Base-by-base conservation (phyloP, 2,888 invertebrate species). In the Xestia sexstrigata region DNA sequence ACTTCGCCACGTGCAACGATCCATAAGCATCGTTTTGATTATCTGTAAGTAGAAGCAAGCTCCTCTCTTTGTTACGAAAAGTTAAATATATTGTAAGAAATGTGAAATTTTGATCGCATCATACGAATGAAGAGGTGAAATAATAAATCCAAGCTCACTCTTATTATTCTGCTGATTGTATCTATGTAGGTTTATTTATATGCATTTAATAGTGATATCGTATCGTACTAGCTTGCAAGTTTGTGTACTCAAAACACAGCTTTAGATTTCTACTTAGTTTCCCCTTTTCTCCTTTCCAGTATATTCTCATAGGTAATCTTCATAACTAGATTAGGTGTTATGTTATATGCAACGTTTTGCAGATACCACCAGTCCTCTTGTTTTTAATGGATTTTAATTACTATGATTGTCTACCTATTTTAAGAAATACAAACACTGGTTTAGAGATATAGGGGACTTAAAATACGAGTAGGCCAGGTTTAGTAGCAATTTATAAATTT, bases 321-420 rank as follows among this genome's bases (percentile, higher is more conserved):
- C 30, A n/a, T 78, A 65, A 52, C 39, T 42, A 26, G 13, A 45
- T 78, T 45, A 45, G 49, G 4, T 17, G 20, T 4, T 20, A 52
- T 52, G 66, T 75, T 52, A 52, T 45, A 78, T 78, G 67, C 42
- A 76, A 42, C 42, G 15, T 45, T 42, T n/a, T 52, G 30, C 35
- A 67, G 17, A 69, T 39, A 35, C 3, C 3, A n/a, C 23, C 26
- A 66, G n/a, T 39, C 66, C 17, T 65, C 39, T 26, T 55, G 49
- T 49, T 62, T 60, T 17, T 7, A 39, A 78, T 78, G 30, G 39
- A 77, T 30, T 17, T 58, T 17, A 26, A 55, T 55, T 2, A 55
- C n/a, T 11, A 55, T 55, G 55, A n/a, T n/a, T n/a, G 55, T 13
- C 11, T 55, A 2, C n/a, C 6, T 26, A 23, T 39, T 11, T 23